Evolutionary conservation across 1,140 invertebrate genomes (phyloP).

Genomic region (Pararge aegeria): DNA sequence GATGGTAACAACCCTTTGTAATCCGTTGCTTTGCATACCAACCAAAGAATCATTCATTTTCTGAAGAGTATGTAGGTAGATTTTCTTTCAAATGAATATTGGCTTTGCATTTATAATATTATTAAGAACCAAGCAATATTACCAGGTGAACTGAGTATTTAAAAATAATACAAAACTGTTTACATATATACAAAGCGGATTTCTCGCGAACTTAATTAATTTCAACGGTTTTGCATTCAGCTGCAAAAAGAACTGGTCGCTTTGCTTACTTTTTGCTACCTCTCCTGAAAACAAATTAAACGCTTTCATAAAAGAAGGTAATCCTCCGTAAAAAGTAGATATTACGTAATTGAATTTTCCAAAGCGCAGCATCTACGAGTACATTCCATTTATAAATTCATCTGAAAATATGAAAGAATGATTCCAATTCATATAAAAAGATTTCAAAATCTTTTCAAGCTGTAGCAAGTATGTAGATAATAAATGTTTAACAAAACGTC

Average conservation of each 20-base stretch:
- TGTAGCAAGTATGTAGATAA: too few relatives aligned
- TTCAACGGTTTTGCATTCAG: slow-evolving; percentile 1
- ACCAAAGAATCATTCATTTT: too few relatives aligned
- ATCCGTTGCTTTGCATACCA: too few relatives aligned
- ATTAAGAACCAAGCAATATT: neutral
- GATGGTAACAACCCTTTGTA: too few relatives aligned
- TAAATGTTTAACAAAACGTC: too few relatives aligned
- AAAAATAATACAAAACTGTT: neutral
- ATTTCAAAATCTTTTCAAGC: too few relatives aligned
- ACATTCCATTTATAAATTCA: neutral
- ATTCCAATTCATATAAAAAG: too few relatives aligned
- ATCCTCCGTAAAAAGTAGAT: neutral
- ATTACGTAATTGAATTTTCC: neutral
- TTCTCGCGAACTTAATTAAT: slow-evolving; percentile 1
- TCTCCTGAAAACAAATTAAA: slow-evolving; percentile 2
- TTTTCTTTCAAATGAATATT: too few relatives aligned
- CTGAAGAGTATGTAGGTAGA: too few relatives aligned
- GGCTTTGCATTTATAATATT: too few relatives aligned
- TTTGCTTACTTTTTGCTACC: slow-evolving; percentile 2
- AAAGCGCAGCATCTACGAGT: neutral
- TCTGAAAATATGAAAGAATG: too few relatives aligned
- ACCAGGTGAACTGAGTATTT: neutral
- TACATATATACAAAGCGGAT: neutral
- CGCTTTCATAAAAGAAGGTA: neutral
- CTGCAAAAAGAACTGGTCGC: neutral